Evolutionary conservation across 2,113 vertebrate species (phyloP), one percentile per base, ranked within the genome.

Genomic region (Psittacus erithacus): DNA sequence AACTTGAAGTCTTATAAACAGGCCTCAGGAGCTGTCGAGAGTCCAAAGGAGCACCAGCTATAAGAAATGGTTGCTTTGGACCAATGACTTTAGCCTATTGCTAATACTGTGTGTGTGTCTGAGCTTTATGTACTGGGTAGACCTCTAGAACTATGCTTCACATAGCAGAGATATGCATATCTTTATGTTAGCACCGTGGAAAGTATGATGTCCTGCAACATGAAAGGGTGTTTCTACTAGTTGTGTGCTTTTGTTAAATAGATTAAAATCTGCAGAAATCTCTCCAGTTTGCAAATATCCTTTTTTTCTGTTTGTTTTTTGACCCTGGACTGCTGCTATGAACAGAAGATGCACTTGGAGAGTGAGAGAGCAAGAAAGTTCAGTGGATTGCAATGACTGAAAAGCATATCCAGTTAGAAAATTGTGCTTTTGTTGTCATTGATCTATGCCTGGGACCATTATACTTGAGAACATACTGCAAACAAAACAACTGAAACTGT

Each of bases 31-130:
- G 95, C 98, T 57, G 85, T 97, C 65, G 99, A 99, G 97, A 99
- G 98, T 97, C 98, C 99, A 77, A 99, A 99, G 98, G 99, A 99
- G 96, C 99, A 99, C 94, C 99, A 99, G 97, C 98, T 99, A 98
- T 99, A 99, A 99, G 95, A 97, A 95, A 95, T 93, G 84, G 86
- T 92, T 96, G 82, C 90, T 91, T 97, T 97, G 97, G 97, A 97
- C 89, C 91, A 97, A 76, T 97, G 95, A 97, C 97, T 95, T 98
- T 98, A 97, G 97, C 96, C 96, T 97, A 97, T 96, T 97, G 98
- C 98, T 99, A 98, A 98, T 98, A 98, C 97, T 94, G 88, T 98
- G 97, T 95, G 94, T 96, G 93, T 98, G 98, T 98, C 98, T 97
- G 98, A 98, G 98, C 98, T 98, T 98, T 98, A 98, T 98, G 98